Evolutionary conservation across 2,797 vertebrate genomes (phyloP).

Genomic region (Lagorchestes hirsutus): DNA sequence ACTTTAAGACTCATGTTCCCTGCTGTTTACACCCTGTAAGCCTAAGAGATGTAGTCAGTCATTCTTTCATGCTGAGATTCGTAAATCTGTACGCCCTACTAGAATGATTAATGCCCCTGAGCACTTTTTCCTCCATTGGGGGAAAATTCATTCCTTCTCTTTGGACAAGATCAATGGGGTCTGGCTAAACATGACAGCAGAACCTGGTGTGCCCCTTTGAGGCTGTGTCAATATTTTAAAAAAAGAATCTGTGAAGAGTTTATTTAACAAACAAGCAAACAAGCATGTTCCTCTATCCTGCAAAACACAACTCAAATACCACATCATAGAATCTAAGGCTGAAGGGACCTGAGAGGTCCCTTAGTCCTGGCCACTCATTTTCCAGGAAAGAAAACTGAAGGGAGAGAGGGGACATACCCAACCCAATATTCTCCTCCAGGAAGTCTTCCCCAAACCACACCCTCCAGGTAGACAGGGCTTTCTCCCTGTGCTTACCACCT

Average conservation of each 20-base stretch:
- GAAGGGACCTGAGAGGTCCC: neutral
- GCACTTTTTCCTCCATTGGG: neutral
- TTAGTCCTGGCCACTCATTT: neutral
- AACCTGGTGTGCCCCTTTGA: neutral
- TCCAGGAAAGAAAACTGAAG: neutral
- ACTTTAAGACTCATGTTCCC: neutral
- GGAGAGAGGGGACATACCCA: neutral
- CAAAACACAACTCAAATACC: neutral
- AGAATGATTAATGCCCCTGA: neutral
- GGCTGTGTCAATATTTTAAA: neutral
- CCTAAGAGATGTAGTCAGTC: neutral
- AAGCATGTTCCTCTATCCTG: neutral
- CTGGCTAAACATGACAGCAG: neutral
- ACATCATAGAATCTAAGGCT: neutral
- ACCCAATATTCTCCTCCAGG: neutral
- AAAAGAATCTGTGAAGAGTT: neutral
- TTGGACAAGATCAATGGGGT: neutral
- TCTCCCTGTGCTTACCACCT: neutral
- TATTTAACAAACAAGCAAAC: neutral
- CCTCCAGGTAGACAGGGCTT: neutral
- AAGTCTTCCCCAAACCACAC: neutral
- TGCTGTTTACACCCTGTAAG: neutral
- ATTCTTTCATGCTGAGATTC: neutral
- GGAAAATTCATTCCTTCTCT: neutral
- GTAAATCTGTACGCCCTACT: fast-evolving